Conservation (phyloP, 2,113 vertebrate genomes). For the Microtus oregoni region DNA sequence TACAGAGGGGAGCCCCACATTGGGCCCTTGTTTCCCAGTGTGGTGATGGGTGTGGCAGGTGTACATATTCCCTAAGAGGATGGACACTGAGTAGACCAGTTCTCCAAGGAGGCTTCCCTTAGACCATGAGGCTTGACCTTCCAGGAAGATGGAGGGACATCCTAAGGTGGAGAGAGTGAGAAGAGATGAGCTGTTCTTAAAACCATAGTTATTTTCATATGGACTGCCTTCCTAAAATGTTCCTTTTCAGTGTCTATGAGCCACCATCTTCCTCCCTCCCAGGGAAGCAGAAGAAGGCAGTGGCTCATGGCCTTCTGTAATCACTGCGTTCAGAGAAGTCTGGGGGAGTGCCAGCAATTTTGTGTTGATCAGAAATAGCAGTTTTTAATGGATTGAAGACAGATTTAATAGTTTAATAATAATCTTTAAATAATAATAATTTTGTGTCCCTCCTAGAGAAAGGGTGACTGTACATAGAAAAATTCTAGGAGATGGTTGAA, state of each 20-base stretch:
- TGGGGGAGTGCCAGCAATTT: neutral
- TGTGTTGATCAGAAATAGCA: neutral
- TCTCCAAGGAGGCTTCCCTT: accelerated
- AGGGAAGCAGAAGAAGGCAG: neutral
- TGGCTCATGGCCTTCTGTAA: accelerated
- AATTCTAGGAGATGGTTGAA: neutral
- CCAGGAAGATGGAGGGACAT: accelerated
- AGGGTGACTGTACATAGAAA: no score
- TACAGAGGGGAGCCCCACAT: no score
- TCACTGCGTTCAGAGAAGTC: neutral
- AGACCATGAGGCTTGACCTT: neutral
- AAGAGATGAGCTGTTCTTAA: neutral
- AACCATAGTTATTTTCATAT: accelerated
- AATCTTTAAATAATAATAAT: neutral
- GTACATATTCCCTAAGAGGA: no score
- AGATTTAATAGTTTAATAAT: neutral
- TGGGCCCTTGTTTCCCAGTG: neutral
- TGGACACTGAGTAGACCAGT: no score
- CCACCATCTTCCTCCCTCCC: neutral
- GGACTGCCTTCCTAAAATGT: neutral
- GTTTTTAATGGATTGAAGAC: neutral
- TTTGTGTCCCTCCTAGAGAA: neutral
- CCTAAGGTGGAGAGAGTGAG: neutral
- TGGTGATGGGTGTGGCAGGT: accelerated
- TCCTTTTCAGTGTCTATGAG: neutral